Percentiles rank a stretch among this genome's conserved stretches.
These are phyloP conservation scores for Troilus luridus DNA, from an alignment of 2,888 invertebrate species.

Conservation along the genomic window DNA sequence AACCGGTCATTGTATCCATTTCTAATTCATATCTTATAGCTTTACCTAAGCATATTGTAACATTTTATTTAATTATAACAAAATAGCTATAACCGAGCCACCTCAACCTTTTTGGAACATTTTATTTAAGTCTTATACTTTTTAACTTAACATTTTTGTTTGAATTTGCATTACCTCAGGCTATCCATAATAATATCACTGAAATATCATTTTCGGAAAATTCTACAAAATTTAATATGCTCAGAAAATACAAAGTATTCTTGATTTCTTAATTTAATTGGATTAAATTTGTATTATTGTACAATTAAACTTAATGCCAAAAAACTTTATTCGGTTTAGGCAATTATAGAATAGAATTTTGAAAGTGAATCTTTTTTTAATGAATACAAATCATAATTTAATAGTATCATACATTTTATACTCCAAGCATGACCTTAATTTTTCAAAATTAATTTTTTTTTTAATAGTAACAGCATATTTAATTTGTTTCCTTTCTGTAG, in stretches of 20 bases:
- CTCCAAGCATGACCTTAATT: not conserved
- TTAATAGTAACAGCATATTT: not conserved
- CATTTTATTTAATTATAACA: too few species aligned
- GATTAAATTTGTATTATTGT: not conserved
- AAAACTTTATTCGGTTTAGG: not conserved
- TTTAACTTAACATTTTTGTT: not conserved
- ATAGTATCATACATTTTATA: not conserved
- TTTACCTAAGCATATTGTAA: too few species aligned
- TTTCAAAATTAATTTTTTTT: not conserved
- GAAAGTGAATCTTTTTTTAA: not conserved
- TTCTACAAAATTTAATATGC: not conserved
- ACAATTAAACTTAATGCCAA: not conserved
- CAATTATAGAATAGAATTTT: not conserved
- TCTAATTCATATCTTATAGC: not conserved
- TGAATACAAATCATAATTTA: not conserved
- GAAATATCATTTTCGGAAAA: not conserved
- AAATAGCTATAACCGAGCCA: too few species aligned
- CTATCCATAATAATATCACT: not conserved
- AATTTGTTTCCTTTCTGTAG: not conserved
- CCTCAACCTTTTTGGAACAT: too few species aligned
- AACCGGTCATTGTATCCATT: not conserved
- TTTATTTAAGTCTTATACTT: too few species aligned
- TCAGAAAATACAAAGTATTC: not conserved
- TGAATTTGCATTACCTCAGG: not conserved
- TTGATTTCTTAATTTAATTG: not conserved